A percentile compares a stretch with the other conserved stretches of the same genome.
Conservation (phyloP, 1,140 invertebrate species). For the Mamestra configurata region DNA sequence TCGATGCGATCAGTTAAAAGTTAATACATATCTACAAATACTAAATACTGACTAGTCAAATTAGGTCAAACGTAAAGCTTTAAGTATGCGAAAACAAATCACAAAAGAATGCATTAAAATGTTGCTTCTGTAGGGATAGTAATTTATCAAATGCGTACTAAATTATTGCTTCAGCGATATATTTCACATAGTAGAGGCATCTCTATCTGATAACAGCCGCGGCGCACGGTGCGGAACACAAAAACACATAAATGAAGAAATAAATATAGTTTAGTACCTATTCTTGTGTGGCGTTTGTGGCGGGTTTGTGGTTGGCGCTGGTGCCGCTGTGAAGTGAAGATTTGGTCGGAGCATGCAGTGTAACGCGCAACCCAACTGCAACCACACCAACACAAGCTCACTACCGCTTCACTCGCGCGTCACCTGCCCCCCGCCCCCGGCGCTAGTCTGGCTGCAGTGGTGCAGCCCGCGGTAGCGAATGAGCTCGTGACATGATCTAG, state of each 20-base stretch:
- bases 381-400: constrained; percentile 86
- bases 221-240: constrained; percentile 84
- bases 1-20: constrained; percentile 77
- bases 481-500: constrained; percentile 61
- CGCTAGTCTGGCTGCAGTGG: constrained; percentile 15
- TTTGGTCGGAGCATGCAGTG: constrained; percentile 87
- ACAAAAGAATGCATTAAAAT: constrained; percentile 85
- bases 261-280: constrained; percentile 86
- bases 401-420: constrained; percentile 66
- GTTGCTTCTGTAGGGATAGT: constrained; percentile 77
- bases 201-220: constrained; percentile 77
- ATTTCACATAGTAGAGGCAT: constrained; percentile 74
- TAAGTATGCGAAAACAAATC: constrained; percentile 77
- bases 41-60: constrained; percentile 69
- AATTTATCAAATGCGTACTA: constrained; percentile 78
- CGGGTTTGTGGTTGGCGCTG: constrained; percentile 83
- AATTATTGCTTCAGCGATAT: constrained; percentile 75
- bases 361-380: constrained; percentile 88
- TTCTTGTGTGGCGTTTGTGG: constrained; percentile 85
- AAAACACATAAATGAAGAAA: constrained; percentile 84
- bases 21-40: constrained; percentile 73
- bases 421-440: background rate
- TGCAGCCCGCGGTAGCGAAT: constrained; percentile 34
- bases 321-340: constrained; percentile 85
- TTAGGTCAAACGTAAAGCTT: constrained; percentile 80